phyloP scores from a whole-genome alignment of 2,797 vertebrate species.

The Steatocranus sp. region DNA sequence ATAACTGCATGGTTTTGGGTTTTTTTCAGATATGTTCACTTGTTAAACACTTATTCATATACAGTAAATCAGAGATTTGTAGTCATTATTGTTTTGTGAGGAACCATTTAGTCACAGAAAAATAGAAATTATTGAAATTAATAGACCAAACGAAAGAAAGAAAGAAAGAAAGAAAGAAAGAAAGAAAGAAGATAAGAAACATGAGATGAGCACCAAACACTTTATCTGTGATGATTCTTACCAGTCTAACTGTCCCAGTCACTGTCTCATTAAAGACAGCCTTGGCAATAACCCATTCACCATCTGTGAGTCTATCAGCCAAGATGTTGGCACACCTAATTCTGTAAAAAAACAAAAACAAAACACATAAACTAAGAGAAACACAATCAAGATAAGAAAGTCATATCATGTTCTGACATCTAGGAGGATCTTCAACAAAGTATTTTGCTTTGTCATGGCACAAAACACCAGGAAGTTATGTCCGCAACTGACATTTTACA shows the following conservation, averaged over 20 bases:
- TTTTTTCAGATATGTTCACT: background rate
- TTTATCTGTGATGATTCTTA: slow-evolving; percentile 36
- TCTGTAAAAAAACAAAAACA: slow-evolving; percentile 44
- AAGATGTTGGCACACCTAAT: slow-evolving; percentile 71
- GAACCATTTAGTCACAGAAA: background rate
- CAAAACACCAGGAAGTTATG: background rate
- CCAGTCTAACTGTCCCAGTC: slow-evolving; percentile 72
- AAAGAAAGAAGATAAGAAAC: no score
- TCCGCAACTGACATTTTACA: slow-evolving; percentile 5
- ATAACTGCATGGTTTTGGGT: background rate
- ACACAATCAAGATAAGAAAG: background rate
- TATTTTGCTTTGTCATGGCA: background rate
- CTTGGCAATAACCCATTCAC: slow-evolving; percentile 59
- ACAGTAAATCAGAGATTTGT: no score
- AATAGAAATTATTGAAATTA: background rate
- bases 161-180: no score
- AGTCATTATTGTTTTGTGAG: background rate
- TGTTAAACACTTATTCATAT: background rate
- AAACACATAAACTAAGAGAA: background rate
- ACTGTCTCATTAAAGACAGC: slow-evolving; percentile 64
- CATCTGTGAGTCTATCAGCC: slow-evolving; percentile 41
- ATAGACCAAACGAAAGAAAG: background rate
- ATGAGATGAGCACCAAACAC: background rate
- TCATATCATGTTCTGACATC: background rate
- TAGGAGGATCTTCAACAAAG: background rate